Evolutionary conservation across 2,797 vertebrate species (phyloP).

Genomic region (Balearica regulorum): DNA sequence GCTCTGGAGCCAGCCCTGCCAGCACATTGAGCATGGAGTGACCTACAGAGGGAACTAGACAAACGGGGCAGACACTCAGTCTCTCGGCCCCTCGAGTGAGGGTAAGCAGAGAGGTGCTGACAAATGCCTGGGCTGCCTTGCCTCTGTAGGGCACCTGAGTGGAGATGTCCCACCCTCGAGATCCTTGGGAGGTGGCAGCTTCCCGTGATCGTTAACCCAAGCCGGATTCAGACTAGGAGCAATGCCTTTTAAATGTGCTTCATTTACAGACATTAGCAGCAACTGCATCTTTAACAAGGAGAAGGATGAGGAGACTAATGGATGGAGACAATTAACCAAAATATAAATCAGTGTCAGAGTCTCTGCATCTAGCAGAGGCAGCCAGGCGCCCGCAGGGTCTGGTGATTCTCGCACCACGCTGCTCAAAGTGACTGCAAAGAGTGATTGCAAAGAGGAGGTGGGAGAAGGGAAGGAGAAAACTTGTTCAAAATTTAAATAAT

Average conservation of each 20-base stretch:
- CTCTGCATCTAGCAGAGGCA: not conserved
- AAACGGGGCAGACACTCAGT: not conserved
- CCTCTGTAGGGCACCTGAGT: not conserved
- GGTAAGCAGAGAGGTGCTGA: not conserved
- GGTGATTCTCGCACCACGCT: not conserved
- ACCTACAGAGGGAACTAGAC: not conserved
- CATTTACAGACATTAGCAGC: conserved; percentile 24
- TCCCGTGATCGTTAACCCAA: not conserved
- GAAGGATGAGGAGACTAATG: conserved; percentile 61
- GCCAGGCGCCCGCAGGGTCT: conserved; percentile 28
- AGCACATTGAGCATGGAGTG: not conserved
- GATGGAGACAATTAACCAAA: conserved; percentile 64
- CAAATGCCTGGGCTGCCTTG: not conserved
- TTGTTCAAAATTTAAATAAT: not conserved
- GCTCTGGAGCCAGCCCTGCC: not conserved
- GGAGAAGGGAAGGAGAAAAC: not conserved
- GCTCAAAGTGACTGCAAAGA: not conserved
- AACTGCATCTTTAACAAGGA: conserved; percentile 36
- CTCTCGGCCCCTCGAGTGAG: not conserved
- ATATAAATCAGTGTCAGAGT: conserved; percentile 55
- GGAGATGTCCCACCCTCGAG: not conserved
- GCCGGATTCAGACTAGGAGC: not conserved
- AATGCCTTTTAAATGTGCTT: not conserved
- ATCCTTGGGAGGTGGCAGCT: not conserved
- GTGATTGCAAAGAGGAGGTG: not conserved